Conservation (phyloP, 2,797 vertebrate genomes). For the Gallirallus australis region DNA sequence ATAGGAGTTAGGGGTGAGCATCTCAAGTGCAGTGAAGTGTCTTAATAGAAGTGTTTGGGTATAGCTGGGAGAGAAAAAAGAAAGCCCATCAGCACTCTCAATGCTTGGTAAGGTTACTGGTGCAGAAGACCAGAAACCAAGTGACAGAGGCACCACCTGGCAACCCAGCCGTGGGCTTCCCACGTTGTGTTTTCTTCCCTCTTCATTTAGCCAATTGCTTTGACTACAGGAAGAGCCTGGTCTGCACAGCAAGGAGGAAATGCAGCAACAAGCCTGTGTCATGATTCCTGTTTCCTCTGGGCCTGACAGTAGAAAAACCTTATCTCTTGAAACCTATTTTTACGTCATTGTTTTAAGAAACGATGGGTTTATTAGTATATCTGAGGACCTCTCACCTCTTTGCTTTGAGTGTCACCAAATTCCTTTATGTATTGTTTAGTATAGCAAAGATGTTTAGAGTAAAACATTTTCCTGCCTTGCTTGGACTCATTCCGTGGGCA, state of each 20-base stretch:
- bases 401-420: not conserved
- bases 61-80: not conserved
- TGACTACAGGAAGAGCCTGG: not conserved
- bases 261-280: accelerated
- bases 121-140: not conserved
- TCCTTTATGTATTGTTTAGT: too few relatives aligned
- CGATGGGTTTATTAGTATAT: not conserved
- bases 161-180: not conserved
- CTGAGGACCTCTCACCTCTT: not conserved
- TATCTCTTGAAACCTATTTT: not conserved
- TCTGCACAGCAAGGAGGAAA: not conserved
- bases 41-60: not conserved
- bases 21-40: not conserved
- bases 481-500: not conserved
- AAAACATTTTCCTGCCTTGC: not conserved
- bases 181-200: not conserved
- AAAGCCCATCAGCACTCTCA: accelerated
- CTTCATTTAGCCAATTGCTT: not conserved
- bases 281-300: not conserved
- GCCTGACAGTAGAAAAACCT: not conserved
- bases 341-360: not conserved
- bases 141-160: not conserved
- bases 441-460: not conserved
- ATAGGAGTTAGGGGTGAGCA: not conserved
- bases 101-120: not conserved